Evolutionary conservation across 2,113 vertebrate genomes (phyloP).

Genomic region (Lota lota): DNA sequence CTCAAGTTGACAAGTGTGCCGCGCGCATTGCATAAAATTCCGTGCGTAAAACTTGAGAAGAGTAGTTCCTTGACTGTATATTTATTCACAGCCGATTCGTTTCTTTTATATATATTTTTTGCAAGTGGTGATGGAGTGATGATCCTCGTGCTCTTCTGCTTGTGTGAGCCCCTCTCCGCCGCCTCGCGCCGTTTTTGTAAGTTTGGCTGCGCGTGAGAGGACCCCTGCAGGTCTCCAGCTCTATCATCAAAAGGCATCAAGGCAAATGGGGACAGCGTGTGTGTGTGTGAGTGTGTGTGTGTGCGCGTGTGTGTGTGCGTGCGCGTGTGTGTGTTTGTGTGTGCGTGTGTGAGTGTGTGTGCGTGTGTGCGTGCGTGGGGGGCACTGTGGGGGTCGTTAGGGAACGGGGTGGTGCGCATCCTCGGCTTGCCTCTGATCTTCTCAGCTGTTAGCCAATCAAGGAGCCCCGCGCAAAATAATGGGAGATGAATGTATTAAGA

Average conservation of each 20-base stretch:
- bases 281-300: too few relatives aligned
- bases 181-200: constrained; percentile 80
- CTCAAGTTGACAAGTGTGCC: constrained; percentile 6
- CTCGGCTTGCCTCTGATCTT: constrained; percentile 29
- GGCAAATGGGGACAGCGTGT: constrained; percentile 64
- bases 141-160: constrained; percentile 40
- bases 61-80: neutral
- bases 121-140: neutral
- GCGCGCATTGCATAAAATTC: constrained; percentile 13
- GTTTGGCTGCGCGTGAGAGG: constrained; percentile 61
- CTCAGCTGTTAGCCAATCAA: constrained; percentile 43
- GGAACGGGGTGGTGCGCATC: constrained; percentile 47
- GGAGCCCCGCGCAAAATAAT: constrained; percentile 4
- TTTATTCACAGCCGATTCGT: constrained; percentile 23
- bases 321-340: too few relatives aligned
- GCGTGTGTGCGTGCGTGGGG: neutral
- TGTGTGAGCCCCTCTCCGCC: constrained; percentile 53
- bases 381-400: constrained; percentile 14
- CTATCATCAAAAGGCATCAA: constrained; percentile 84
- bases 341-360: neutral
- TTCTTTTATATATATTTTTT: neutral
- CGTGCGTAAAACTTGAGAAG: constrained; percentile 56
- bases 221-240: constrained; percentile 81
- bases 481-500: constrained; percentile 2
- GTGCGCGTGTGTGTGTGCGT: too few relatives aligned